Conservation (phyloP, 2,113 vertebrate genomes). For the Nanorana parkeri region DNA sequence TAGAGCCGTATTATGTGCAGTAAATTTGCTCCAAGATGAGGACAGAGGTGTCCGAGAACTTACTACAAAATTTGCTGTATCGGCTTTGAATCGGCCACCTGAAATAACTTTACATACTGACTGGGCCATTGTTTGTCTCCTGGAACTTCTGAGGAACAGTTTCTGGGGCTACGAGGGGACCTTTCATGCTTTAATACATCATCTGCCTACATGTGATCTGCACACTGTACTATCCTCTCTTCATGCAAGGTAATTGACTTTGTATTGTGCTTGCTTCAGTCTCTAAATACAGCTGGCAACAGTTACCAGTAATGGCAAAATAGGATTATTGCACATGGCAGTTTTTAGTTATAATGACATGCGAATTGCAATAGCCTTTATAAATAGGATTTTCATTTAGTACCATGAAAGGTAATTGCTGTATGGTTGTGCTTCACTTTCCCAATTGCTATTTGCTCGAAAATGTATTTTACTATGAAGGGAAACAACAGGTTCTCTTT, state of each 20-base stretch:
- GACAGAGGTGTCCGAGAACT: conserved; percentile 75
- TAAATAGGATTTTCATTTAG: too few relatives aligned
- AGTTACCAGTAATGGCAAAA: too few relatives aligned
- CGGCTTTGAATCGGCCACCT: background rate
- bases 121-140: conserved; percentile 72
- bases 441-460: too few relatives aligned
- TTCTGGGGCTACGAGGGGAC: conserved; percentile 70
- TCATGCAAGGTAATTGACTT: conserved; percentile 54
- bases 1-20: conserved; percentile 72
- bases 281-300: too few relatives aligned
- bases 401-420: too few relatives aligned
- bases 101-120: conserved; percentile 71
- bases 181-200: conserved; percentile 72
- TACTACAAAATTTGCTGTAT: conserved; percentile 74
- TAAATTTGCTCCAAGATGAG: conserved; percentile 85
- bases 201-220: conserved; percentile 76
- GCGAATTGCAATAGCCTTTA: too few relatives aligned
- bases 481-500: too few relatives aligned
- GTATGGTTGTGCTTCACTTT: too few relatives aligned
- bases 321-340: too few relatives aligned
- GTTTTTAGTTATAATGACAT: too few relatives aligned
- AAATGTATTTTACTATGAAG: too few relatives aligned
- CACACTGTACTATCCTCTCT: conserved; percentile 67
- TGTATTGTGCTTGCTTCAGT: too few relatives aligned
- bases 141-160: conserved; percentile 74